Evolutionary conservation across 2,888 invertebrate species (phyloP).

Genomic region (Nebria brevicollis): DNA sequence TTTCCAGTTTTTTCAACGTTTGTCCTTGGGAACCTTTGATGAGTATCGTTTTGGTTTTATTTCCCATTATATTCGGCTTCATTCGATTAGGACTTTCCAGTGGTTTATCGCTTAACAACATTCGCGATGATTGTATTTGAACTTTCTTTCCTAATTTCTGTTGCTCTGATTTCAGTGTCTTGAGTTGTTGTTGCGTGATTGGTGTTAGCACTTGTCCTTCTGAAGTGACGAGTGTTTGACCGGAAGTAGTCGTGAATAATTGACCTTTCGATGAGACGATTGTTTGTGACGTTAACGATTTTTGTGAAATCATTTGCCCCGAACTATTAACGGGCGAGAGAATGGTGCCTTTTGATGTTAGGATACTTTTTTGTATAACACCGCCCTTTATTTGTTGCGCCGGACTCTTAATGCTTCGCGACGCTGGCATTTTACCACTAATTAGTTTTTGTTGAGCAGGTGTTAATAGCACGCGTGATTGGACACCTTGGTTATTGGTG

Average conservation of each 20-base stretch:
- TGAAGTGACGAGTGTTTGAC: constrained; percentile 58
- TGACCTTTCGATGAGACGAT: constrained; percentile 70
- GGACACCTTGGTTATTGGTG: constrained; percentile 71
- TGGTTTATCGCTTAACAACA: constrained; percentile 41
- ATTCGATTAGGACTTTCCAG: constrained; percentile 20
- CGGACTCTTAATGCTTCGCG: constrained; percentile 26
- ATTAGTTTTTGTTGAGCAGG: constrained; percentile 71
- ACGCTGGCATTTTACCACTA: constrained; percentile 63
- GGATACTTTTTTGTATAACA: constrained; percentile 49
- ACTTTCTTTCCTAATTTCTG: constrained; percentile 50
- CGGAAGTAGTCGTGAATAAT: constrained; percentile 63
- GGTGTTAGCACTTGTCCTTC: constrained; percentile 60
- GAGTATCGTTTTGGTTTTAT: constrained; percentile 58
- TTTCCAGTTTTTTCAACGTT: constrained; percentile 59
- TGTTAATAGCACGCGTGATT: constrained; percentile 69
- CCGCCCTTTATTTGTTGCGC: constrained; percentile 50
- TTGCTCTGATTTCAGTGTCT: constrained; percentile 59
- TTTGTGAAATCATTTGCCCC: constrained; percentile 31
- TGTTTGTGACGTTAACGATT: constrained; percentile 59
- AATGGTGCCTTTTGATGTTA: constrained; percentile 51
- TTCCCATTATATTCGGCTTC: constrained; percentile 34
- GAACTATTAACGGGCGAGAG: constrained; percentile 45
- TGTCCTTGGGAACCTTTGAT: constrained; percentile 61
- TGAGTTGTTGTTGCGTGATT: constrained; percentile 60
- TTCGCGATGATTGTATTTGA: constrained; percentile 48